phyloP scores from a whole-genome alignment of 2,888 invertebrate species.

The Petrophora chlorosata region DNA sequence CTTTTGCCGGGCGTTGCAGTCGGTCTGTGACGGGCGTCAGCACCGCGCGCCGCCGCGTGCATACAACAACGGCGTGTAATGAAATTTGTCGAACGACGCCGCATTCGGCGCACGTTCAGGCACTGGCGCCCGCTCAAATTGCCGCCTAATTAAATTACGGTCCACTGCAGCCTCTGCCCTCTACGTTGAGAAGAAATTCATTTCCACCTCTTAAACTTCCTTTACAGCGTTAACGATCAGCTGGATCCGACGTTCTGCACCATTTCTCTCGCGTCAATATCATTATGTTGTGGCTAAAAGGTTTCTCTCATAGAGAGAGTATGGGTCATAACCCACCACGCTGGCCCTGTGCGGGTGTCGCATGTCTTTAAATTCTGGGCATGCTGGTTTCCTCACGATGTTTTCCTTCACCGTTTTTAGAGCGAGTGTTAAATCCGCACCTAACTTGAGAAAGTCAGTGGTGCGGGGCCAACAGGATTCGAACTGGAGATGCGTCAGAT shows the following conservation, averaged over 20 bases:
- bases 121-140: constrained; percentile 59
- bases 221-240: constrained; percentile 28
- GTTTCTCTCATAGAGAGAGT: no score
- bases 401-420: no score
- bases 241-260: not conserved
- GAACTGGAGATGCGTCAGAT: no score
- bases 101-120: constrained; percentile 74
- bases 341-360: no score
- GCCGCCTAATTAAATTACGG: constrained; percentile 75
- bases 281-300: constrained; percentile 7
- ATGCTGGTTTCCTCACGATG: no score
- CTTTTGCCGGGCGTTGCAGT: constrained; percentile 23
- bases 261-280: constrained; percentile 7
- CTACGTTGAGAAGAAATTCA: constrained; percentile 50
- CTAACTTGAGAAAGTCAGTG: no score
- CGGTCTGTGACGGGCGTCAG: constrained; percentile 17
- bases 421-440: no score
- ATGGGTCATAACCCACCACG: no score
- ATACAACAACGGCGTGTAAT: constrained; percentile 64
- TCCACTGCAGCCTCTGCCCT: constrained; percentile 55
- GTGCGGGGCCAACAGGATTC: no score
- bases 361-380: no score
- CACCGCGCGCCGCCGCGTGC: constrained; percentile 42
- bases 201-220: constrained; percentile 50
- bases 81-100: constrained; percentile 62